Percentiles rank a stretch among this genome's conserved stretches.
Evolutionary conservation across 1,140 invertebrate genomes (phyloP).

Genomic region (Coelopa frigida): DNA sequence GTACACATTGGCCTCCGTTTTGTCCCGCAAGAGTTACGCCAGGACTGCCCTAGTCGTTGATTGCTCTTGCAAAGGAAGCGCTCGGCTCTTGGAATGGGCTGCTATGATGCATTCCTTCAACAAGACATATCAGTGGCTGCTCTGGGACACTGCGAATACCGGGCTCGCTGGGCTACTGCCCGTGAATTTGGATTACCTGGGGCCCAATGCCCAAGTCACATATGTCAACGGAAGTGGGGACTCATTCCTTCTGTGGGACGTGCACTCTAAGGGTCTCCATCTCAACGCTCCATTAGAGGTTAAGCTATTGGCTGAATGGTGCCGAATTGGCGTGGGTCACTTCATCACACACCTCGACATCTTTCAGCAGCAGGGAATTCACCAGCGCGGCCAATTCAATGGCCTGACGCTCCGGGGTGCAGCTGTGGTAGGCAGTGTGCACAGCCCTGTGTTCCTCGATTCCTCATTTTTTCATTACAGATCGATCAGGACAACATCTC

Average conservation of each 20-base stretch:
- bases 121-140: conserved; percentile 35
- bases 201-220: conserved; percentile 32
- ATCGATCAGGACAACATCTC: conserved; percentile 34
- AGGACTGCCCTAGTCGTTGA: conserved; percentile 25
- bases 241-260: conserved; percentile 24
- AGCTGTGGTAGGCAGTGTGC: conserved; percentile 26
- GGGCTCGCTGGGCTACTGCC: conserved; percentile 15
- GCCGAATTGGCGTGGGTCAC: not conserved
- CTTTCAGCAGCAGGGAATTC: conserved; percentile 25
- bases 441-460: not conserved
- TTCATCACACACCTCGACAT: conserved; percentile 16
- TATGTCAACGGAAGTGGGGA: conserved; percentile 23
- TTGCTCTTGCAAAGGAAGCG: conserved; percentile 15
- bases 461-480: conserved; percentile 10
- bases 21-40: conserved; percentile 19
- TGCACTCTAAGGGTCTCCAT: conserved; percentile 34
- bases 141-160: conserved; percentile 19
- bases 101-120: conserved; percentile 25
- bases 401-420: conserved; percentile 26
- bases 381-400: conserved; percentile 25
- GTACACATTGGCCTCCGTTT: conserved; percentile 12
- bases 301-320: not conserved
- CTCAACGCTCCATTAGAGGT: conserved; percentile 5
- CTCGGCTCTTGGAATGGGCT: conserved; percentile 17
- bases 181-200: conserved; percentile 24